Evolutionary conservation across 2,888 invertebrate species (phyloP).

Genomic region (Phlogophora meticulosa): DNA sequence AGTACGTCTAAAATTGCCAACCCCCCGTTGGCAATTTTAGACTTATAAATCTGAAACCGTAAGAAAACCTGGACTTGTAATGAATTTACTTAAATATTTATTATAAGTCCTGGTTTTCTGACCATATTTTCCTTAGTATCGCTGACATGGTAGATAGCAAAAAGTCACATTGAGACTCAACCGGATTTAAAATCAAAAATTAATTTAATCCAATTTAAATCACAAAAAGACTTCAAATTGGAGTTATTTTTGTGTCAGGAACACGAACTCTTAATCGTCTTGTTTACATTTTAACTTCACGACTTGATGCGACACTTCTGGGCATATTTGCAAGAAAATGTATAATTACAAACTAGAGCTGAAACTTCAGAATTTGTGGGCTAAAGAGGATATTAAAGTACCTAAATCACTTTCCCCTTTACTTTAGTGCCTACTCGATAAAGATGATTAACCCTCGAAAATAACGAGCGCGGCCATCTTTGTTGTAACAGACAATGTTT

Average conservation of each 20-base stretch:
- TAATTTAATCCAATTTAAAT: too few relatives aligned
- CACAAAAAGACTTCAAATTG: too few relatives aligned
- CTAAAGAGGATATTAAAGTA: slow-evolving; percentile 69
- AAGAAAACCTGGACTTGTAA: too few relatives aligned
- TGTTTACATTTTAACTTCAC: slow-evolving; percentile 10
- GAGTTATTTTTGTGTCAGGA: neutral
- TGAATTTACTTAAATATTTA: too few relatives aligned
- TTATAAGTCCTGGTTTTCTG: too few relatives aligned
- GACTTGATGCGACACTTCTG: slow-evolving; percentile 14
- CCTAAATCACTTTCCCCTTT: slow-evolving; percentile 68
- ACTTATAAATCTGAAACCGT: too few relatives aligned
- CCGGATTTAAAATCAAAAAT: neutral
- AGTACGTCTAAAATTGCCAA: too few relatives aligned
- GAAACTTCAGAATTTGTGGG: slow-evolving; percentile 43
- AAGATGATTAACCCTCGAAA: slow-evolving; percentile 76
- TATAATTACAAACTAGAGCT: slow-evolving; percentile 9
- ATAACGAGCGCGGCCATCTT: slow-evolving; percentile 74
- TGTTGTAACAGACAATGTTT: slow-evolving; percentile 73
- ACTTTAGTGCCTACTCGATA: slow-evolving; percentile 71
- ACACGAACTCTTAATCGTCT: neutral
- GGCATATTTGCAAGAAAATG: slow-evolving; percentile 9
- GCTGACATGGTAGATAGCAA: too few relatives aligned
- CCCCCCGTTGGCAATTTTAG: too few relatives aligned
- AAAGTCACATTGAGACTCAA: neutral
- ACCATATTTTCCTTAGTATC: too few relatives aligned